Conservation (phyloP, 2,113 vertebrate genomes). For the Mustela nigripes region DNA sequence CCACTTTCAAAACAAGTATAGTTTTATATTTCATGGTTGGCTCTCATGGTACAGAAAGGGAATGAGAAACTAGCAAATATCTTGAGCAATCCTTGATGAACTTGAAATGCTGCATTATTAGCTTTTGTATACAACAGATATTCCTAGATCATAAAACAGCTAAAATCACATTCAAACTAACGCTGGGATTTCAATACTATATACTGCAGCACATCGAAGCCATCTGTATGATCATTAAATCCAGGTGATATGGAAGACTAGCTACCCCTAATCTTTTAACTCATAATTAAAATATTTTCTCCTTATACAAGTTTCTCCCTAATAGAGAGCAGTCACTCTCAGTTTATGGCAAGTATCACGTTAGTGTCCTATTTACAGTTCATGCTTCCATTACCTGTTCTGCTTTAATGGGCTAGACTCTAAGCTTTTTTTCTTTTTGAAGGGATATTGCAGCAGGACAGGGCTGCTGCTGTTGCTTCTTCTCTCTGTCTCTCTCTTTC, state of each 20-base stretch:
- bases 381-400: not conserved
- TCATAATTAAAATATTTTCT: not conserved
- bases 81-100: conserved; percentile 78
- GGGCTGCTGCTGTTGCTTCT: not conserved
- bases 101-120: not conserved
- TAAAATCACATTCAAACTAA: not conserved
- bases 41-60: conserved; percentile 94
- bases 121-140: not conserved
- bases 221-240: not conserved
- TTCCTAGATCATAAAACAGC: not conserved
- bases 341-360: not conserved
- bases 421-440: not conserved
- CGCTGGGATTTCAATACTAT: not conserved
- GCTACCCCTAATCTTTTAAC: not conserved
- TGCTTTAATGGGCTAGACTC: not conserved
- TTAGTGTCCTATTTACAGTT: not conserved
- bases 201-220: not conserved
- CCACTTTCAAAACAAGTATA: conserved; percentile 94
- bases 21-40: conserved; percentile 89
- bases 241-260: not conserved
- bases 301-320: not conserved
- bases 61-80: conserved; percentile 93
- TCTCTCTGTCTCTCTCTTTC: too few relatives aligned
- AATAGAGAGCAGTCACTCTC: not conserved
- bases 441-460: not conserved